phyloP scores from a whole-genome alignment of 2,797 vertebrate genomes.

The Arctocebus calabarensis region DNA sequence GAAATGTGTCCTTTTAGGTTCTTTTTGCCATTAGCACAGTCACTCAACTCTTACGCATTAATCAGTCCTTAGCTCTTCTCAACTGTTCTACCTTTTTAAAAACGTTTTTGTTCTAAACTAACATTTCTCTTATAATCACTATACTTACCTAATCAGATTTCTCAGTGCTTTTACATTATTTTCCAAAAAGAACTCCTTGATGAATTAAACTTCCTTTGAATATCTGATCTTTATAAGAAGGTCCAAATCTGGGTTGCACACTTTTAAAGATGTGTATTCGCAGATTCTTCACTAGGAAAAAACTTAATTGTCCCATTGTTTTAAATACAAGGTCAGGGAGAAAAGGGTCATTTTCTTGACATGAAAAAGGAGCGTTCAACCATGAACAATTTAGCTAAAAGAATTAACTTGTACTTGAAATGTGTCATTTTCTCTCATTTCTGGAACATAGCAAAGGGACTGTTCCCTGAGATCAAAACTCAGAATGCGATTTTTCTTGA shows the following conservation, averaged over 20 bases:
- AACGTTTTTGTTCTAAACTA: conserved; percentile 11
- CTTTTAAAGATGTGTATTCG: conserved; percentile 42
- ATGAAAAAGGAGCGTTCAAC: conserved; percentile 36
- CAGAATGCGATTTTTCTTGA: conserved; percentile 48
- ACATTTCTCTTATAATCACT: not conserved
- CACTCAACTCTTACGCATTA: not conserved
- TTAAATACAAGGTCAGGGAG: conserved; percentile 33
- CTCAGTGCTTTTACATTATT: conserved; percentile 48
- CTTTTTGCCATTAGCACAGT: not conserved
- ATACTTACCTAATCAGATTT: conserved; percentile 25
- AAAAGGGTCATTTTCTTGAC: conserved; percentile 42
- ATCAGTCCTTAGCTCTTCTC: not conserved
- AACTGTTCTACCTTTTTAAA: not conserved
- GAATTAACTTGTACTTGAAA: conserved; percentile 47
- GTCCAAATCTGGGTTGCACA: conserved; percentile 28
- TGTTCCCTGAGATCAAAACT: conserved; percentile 29
- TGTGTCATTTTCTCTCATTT: conserved; percentile 46
- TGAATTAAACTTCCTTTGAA: conserved; percentile 37
- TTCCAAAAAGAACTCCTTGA: conserved; percentile 31
- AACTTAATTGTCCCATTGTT: conserved; percentile 35
- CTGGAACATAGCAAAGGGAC: not conserved
- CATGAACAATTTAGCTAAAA: conserved; percentile 54
- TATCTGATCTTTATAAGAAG: conserved; percentile 26
- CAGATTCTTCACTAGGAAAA: conserved; percentile 57
- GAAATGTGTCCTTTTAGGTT: conserved; percentile 34